Evolutionary conservation across 2,797 vertebrate genomes (phyloP).

Genomic region (Tachyglossus aculeatus): DNA sequence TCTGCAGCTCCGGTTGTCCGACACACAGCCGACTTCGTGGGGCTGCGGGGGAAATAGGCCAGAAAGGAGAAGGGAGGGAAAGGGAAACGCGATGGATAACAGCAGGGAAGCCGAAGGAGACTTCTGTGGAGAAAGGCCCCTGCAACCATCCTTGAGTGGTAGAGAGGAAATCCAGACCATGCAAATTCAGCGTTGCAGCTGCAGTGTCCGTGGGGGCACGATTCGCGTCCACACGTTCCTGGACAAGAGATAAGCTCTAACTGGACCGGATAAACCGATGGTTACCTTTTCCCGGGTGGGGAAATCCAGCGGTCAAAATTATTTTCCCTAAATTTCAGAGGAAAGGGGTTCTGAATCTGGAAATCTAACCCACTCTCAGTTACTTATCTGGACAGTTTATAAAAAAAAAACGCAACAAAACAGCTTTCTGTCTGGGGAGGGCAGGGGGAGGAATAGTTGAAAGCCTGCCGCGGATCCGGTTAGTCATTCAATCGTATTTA

Average conservation of each 20-base stretch:
- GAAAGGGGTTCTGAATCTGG: too few relatives aligned
- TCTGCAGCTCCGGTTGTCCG: background rate
- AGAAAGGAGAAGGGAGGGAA: conserved; percentile 5
- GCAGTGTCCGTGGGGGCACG: too few relatives aligned
- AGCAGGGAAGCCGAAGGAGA: background rate
- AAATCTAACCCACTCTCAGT: too few relatives aligned
- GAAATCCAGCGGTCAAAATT: background rate
- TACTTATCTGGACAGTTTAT: too few relatives aligned
- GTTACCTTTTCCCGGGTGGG: background rate
- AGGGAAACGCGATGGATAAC: background rate
- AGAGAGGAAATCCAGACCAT: background rate
- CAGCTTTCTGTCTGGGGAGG: too few relatives aligned
- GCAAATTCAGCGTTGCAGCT: too few relatives aligned
- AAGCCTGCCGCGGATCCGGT: too few relatives aligned
- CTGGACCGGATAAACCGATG: background rate
- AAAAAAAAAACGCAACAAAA: too few relatives aligned
- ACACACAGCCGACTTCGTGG: background rate
- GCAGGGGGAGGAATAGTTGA: too few relatives aligned
- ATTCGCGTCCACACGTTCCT: background rate
- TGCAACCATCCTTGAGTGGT: background rate
- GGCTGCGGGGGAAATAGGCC: background rate
- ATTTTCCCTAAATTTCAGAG: conserved; percentile 6
- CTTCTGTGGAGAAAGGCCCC: background rate
- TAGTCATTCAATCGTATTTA: too few relatives aligned
- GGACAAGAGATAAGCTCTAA: conserved; percentile 1